phyloP scores from a whole-genome alignment of 2,797 vertebrate species.

The Hozukius guyotensis region DNA sequence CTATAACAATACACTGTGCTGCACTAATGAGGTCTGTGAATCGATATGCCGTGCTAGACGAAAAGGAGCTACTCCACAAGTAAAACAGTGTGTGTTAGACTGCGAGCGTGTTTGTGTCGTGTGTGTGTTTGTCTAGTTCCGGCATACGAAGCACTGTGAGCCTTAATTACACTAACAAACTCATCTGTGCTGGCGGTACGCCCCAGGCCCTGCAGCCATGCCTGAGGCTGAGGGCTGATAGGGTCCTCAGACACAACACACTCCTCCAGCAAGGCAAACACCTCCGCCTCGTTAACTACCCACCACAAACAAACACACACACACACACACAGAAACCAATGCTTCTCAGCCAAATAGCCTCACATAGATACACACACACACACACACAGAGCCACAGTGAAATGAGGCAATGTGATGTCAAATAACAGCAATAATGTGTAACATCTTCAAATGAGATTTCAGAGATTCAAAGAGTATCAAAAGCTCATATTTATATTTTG shows the following conservation, averaged over 20 bases:
- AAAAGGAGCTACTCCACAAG: constrained; percentile 71
- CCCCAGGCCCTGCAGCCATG: constrained; percentile 80
- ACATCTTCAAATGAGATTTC: constrained; percentile 67
- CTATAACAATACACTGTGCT: constrained; percentile 78
- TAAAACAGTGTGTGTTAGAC: constrained; percentile 54
- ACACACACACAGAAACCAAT: constrained; percentile 2
- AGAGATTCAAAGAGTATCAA: constrained; percentile 35
- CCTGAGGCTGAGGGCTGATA: constrained; percentile 82
- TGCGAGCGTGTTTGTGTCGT: constrained; percentile 28
- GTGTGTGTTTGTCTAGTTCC: constrained; percentile 66
- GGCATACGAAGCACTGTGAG: constrained; percentile 67
- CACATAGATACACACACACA: constrained; percentile 7
- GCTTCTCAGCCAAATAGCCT: constrained; percentile 55
- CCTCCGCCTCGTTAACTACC: constrained; percentile 78
- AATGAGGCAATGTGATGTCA: constrained; percentile 79
- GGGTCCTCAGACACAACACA: constrained; percentile 84
- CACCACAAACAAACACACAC: constrained; percentile 68
- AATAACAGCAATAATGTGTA: constrained; percentile 74
- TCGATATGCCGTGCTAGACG: constrained; percentile 73
- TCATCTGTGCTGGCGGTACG: constrained; percentile 80
- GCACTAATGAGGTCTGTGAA: constrained; percentile 84
- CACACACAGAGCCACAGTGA: constrained; percentile 26
- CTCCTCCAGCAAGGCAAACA: constrained; percentile 76
- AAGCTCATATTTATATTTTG: constrained; percentile 31
- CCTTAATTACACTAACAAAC: constrained; percentile 86